Conservation (phyloP, 2,797 vertebrate genomes). For the Euthynnus affinis region DNA sequence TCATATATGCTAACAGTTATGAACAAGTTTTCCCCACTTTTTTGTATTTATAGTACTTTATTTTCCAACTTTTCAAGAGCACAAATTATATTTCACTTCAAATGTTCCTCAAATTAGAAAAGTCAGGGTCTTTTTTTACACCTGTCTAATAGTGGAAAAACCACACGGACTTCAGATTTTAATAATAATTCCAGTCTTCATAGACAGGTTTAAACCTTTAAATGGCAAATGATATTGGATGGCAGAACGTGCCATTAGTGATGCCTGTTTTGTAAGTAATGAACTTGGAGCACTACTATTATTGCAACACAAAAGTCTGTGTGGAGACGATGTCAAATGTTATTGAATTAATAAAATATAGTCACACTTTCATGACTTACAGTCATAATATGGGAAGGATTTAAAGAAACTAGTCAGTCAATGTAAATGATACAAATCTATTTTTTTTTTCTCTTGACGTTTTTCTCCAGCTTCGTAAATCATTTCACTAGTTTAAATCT, state of each 20-base stretch:
- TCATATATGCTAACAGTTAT: not conserved
- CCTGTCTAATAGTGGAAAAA: not conserved
- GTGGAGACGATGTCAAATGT: conserved; percentile 16
- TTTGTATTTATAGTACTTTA: not conserved
- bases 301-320: conserved; percentile 9
- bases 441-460: too few relatives aligned
- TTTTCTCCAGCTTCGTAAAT: not conserved
- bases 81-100: not conserved
- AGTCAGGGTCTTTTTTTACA: not conserved
- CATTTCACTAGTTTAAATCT: not conserved
- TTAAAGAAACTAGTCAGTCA: not conserved
- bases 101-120: not conserved
- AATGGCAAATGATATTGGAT: conserved; percentile 36
- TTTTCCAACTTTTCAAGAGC: not conserved
- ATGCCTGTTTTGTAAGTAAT: conserved; percentile 20
- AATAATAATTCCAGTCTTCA: not conserved
- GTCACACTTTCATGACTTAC: not conserved
- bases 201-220: not conserved
- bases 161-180: not conserved
- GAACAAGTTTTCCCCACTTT: not conserved
- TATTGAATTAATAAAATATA: conserved; percentile 30
- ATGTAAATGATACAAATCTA: not conserved
- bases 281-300: conserved; percentile 6
- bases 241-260: conserved; percentile 5
- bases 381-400: not conserved